These are phyloP conservation scores for Neodontobutis hainanensis DNA, from an alignment of 2,113 vertebrate species.

Conservation along the genomic window DNA sequence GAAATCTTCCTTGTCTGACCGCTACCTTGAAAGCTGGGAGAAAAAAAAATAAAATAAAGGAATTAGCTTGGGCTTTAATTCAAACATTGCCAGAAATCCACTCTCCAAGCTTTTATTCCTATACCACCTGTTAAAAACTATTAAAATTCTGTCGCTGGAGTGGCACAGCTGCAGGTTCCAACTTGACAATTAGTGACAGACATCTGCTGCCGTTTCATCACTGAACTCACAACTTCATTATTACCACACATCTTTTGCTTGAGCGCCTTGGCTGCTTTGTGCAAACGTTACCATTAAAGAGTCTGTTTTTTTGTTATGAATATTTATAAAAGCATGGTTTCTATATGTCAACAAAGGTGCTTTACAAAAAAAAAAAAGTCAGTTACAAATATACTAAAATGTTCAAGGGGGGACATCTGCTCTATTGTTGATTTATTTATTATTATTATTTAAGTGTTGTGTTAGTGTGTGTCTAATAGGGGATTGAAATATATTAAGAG, in stretches of 20 bases:
- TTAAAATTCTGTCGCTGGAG: slow-evolving; percentile 9
- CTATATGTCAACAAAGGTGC: neutral
- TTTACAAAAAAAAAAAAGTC: neutral
- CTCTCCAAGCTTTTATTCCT: slow-evolving; percentile 13
- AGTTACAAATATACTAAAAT: slow-evolving; percentile 14
- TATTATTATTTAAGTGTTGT: slow-evolving; percentile 11
- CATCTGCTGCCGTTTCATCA: slow-evolving; percentile 19
- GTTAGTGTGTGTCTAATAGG: slow-evolving; percentile 44
- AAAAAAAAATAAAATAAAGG: slow-evolving; percentile 22
- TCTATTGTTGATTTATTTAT: slow-evolving; percentile 39
- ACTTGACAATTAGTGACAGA: slow-evolving; percentile 41
- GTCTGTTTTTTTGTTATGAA: neutral
- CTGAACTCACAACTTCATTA: slow-evolving; percentile 8
- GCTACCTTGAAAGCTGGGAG: slow-evolving; percentile 25
- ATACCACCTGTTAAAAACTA: slow-evolving; percentile 24
- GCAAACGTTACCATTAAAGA: no score
- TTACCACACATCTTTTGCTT: slow-evolving; percentile 17
- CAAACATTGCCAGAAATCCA: slow-evolving; percentile 11
- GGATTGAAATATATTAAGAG: slow-evolving; percentile 52
- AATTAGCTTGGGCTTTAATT: slow-evolving; percentile 28
- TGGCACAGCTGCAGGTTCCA: slow-evolving; percentile 40
- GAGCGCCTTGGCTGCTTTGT: no score
- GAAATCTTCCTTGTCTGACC: slow-evolving; percentile 5
- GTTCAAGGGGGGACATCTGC: slow-evolving; percentile 7
- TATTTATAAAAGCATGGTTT: neutral